A percentile compares a stretch with the other conserved stretches of the same genome.
Evolutionary conservation across 2,888 invertebrate genomes (phyloP).

Genomic region (Blomia tropicalis): DNA sequence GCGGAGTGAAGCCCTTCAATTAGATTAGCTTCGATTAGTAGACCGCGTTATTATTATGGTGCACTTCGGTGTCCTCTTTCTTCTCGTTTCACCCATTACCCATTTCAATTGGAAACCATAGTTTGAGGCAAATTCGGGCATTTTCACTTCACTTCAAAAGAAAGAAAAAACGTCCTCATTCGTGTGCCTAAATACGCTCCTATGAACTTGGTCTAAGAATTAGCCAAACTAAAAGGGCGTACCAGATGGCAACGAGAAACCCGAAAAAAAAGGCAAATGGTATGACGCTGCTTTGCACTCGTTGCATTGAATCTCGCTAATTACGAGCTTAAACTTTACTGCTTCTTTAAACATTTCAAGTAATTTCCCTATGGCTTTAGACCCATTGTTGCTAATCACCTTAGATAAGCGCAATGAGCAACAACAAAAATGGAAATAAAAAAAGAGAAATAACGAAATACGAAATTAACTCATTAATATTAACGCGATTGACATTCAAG

Average conservation of each 20-base stretch:
- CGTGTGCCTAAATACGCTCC: background rate
- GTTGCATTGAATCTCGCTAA: background rate
- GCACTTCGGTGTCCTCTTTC: background rate
- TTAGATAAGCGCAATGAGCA: no score
- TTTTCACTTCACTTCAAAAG: no score
- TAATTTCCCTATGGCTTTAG: background rate
- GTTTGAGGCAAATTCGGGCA: no score
- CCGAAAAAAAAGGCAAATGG: background rate
- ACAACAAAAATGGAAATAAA: no score
- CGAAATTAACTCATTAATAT: conserved; percentile 13
- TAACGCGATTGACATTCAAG: background rate
- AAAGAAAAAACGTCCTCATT: no score
- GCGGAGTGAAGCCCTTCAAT: conserved; percentile 10
- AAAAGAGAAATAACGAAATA: conserved; percentile 1
- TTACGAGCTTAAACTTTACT: conserved; percentile 7
- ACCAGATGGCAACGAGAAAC: background rate
- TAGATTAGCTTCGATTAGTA: conserved; percentile 12
- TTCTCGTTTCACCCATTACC: background rate
- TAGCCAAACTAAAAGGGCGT: background rate
- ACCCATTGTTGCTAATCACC: no score
- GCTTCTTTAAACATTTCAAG: background rate
- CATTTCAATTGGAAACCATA: no score
- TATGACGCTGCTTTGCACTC: background rate
- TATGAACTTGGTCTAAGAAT: background rate
- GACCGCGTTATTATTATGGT: background rate